These are phyloP conservation scores for Drosophila tristis DNA, from an alignment of 1,140 invertebrate species.

Conservation along the genomic window DNA sequence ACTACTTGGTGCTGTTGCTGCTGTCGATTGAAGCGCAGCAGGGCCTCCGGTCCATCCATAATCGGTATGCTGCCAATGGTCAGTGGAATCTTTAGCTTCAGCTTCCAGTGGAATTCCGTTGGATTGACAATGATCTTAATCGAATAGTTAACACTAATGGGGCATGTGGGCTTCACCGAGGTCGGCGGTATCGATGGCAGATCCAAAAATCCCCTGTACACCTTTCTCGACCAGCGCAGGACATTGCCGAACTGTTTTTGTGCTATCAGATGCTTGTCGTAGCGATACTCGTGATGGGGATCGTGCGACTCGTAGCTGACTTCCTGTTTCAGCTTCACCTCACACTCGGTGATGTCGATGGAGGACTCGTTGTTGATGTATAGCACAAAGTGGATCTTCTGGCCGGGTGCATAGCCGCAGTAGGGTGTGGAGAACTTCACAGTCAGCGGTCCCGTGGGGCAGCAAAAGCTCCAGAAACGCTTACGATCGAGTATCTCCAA, in stretches of 20 bases:
- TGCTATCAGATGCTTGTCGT: slow-evolving; percentile 86
- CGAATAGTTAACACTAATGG: slow-evolving; percentile 89
- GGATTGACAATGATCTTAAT: slow-evolving; percentile 86
- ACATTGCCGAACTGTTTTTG: slow-evolving; percentile 85
- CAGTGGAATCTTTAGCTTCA: slow-evolving; percentile 85
- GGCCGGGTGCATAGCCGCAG: slow-evolving; percentile 81
- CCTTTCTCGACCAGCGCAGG: slow-evolving; percentile 84
- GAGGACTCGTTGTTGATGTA: slow-evolving; percentile 85
- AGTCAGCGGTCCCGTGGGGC: slow-evolving; percentile 76
- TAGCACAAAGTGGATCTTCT: slow-evolving; percentile 79
- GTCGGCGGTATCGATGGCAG: slow-evolving; percentile 90
- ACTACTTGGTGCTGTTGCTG: slow-evolving; percentile 79
- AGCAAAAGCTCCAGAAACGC: slow-evolving; percentile 83
- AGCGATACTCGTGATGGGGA: slow-evolving; percentile 86
- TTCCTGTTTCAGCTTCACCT: slow-evolving; percentile 85
- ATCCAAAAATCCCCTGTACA: slow-evolving; percentile 84
- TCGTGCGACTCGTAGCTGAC: slow-evolving; percentile 85
- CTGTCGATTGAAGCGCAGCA: slow-evolving; percentile 69
- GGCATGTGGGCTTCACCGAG: slow-evolving; percentile 88
- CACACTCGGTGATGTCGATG: slow-evolving; percentile 85
- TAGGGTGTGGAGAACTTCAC: slow-evolving; percentile 82
- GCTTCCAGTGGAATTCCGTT: slow-evolving; percentile 85
- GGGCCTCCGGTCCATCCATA: slow-evolving; percentile 71
- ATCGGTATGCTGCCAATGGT: slow-evolving; percentile 87
- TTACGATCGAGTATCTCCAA: slow-evolving; percentile 85